phyloP scores from a whole-genome alignment of 2,888 invertebrate species.

The Ecliptopera silaceata region DNA sequence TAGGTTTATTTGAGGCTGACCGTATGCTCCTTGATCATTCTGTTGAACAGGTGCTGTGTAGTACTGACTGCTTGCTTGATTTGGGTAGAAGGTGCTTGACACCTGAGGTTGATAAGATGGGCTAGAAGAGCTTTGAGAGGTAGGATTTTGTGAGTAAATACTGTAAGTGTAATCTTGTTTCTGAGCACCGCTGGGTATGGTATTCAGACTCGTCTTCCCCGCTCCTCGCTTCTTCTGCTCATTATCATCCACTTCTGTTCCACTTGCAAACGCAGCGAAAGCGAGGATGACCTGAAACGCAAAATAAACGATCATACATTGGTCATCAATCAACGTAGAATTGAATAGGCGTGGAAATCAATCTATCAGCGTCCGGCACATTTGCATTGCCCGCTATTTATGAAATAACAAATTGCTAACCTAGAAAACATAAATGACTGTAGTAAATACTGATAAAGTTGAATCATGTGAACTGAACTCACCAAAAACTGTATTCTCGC shows the following conservation, averaged over 20 bases:
- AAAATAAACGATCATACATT: constrained; percentile 43
- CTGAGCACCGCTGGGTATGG: constrained; percentile 71
- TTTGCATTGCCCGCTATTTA: constrained; percentile 25
- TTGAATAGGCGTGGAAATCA: constrained; percentile 42
- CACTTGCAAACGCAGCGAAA: constrained; percentile 59
- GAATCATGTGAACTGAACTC: constrained; percentile 44
- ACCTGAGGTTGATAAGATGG: constrained; percentile 61
- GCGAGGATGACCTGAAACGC: constrained; percentile 66
- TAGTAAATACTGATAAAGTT: constrained; percentile 19
- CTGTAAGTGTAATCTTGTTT: constrained; percentile 76
- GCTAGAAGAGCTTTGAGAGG: constrained; percentile 47
- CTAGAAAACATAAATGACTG: constrained; percentile 5
- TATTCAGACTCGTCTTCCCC: constrained; percentile 65
- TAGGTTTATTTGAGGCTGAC: constrained; percentile 56
- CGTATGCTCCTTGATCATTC: constrained; percentile 44
- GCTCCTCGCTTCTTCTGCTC: constrained; percentile 76
- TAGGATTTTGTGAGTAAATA: constrained; percentile 63
- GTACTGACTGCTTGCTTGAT: constrained; percentile 62
- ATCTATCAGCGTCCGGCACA: constrained; percentile 50
- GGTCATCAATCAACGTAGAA: constrained; percentile 48
- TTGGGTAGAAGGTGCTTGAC: constrained; percentile 71
- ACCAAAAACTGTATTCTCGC: constrained; percentile 67
- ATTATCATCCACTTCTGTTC: constrained; percentile 66
- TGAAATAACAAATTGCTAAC: constrained; percentile 22
- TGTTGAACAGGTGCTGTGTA: constrained; percentile 54